Conservation (phyloP, 2,113 vertebrate species). For the Tenebrosternarchus preto region DNA sequence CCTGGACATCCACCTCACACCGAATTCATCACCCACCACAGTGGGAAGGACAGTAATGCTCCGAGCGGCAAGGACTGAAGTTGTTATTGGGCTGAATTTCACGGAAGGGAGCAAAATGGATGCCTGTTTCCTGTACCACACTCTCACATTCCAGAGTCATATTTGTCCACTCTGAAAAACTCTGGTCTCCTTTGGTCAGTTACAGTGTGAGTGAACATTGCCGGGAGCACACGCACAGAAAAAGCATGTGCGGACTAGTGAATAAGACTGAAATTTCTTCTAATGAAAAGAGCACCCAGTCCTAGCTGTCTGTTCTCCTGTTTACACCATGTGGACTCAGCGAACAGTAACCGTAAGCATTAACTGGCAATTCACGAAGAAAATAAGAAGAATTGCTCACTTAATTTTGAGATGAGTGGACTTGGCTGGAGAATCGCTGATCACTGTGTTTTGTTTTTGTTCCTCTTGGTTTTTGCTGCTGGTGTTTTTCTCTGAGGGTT, state of each 20-base stretch:
- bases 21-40: neutral
- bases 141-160: neutral
- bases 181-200: neutral
- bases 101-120: constrained; percentile 2
- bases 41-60: neutral
- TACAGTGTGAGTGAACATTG: neutral
- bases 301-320: neutral
- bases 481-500: constrained; percentile 54
- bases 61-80: neutral
- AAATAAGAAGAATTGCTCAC: constrained; percentile 10
- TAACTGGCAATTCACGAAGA: neutral
- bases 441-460: constrained; percentile 14
- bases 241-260: neutral
- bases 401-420: constrained; percentile 34
- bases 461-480: constrained; percentile 34
- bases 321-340: neutral
- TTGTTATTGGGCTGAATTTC: neutral
- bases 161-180: too few relatives aligned
- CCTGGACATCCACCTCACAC: neutral
- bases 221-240: neutral
- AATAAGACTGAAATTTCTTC: neutral
- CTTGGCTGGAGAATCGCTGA: constrained; percentile 33
- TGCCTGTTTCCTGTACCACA: constrained; percentile 22
- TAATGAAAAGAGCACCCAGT: neutral
- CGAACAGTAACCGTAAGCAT: neutral